These are phyloP conservation scores for mouse (Mus musculus) DNA, from an alignment of 2,113 vertebrate genomes.

Conservation along the genomic window GRCm39 chr14:88013501-88014000, in stretches of 20 bases:
- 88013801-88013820: not conserved
- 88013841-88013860: not conserved
- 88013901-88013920: not conserved
- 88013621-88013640: not conserved
- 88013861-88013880: not conserved
- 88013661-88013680: not conserved
- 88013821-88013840: not conserved
- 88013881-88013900: slow-evolving; percentile 13
- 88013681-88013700: slow-evolving; percentile 42
- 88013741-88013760: not conserved
- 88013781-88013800: not conserved
- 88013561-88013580: not conserved
- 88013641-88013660: slow-evolving; percentile 32
- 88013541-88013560: not conserved
- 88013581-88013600: not conserved
- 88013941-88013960: not conserved
- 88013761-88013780: slow-evolving; percentile 23
- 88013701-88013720: not conserved
- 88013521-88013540: not conserved
- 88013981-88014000: slow-evolving; percentile 32
- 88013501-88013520: not conserved
- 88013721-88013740: not conserved
- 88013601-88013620: not conserved
- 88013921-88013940: slow-evolving; percentile 3
- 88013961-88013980: not conserved